Evolutionary conservation across 2,797 vertebrate species (phyloP).

Genomic region (Paguma larvata): DNA sequence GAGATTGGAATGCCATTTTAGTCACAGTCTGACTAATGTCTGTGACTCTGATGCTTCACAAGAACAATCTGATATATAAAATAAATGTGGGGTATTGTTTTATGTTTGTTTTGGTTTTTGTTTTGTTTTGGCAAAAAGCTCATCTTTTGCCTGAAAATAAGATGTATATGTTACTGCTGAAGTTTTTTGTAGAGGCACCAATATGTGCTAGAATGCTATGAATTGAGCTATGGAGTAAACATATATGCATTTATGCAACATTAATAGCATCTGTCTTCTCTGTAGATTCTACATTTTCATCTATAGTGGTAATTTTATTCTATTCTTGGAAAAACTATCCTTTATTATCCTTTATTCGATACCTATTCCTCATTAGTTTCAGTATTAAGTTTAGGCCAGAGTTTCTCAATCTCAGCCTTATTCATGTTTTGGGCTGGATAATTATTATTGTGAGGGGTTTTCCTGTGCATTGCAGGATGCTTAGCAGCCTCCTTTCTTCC

Average conservation of each 20-base stretch:
- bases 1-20: neutral
- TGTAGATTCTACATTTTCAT: neutral
- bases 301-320: neutral
- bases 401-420: neutral
- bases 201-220: neutral
- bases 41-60: neutral
- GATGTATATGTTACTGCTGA: neutral
- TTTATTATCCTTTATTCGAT: neutral
- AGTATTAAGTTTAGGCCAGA: neutral
- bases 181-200: neutral
- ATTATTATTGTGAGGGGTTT: neutral
- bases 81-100: neutral
- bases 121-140: neutral
- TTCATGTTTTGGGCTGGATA: neutral
- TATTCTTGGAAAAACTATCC: neutral
- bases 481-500: neutral
- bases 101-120: too few species aligned
- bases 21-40: neutral
- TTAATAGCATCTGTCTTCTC: neutral
- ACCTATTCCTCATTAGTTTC: neutral
- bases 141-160: neutral
- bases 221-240: neutral
- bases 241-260: neutral
- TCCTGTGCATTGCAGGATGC: neutral
- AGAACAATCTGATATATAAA: neutral